Evolutionary conservation across 2,888 invertebrate genomes (phyloP).

Genomic region (Lordiphosa andalusiaca): DNA sequence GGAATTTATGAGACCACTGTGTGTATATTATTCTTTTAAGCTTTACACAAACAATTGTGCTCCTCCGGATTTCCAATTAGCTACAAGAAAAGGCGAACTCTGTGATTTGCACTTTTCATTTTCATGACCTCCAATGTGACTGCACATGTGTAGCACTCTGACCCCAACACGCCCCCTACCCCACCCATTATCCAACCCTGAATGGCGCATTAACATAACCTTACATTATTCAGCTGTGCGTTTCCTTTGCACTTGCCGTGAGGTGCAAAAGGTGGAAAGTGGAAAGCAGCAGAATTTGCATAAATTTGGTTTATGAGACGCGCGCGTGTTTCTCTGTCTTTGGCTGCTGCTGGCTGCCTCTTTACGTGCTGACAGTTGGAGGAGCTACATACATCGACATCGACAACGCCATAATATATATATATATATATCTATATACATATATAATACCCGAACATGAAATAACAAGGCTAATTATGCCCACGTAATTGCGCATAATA

Average conservation of each 20-base stretch:
- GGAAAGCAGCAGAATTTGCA: constrained; percentile 44
- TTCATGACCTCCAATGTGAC: too few species aligned
- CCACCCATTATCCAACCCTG: too few species aligned
- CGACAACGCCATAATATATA: constrained; percentile 18
- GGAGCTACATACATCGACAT: constrained; percentile 20
- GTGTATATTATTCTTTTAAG: too few species aligned
- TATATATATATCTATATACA: constrained; percentile 2
- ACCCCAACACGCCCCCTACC: too few species aligned
- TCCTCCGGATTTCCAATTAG: too few species aligned
- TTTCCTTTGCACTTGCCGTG: constrained; percentile 48
- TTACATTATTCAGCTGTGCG: constrained; percentile 68
- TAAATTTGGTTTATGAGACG: constrained; percentile 59
- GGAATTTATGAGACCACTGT: too few species aligned
- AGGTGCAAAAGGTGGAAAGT: neutral
- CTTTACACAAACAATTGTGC: too few species aligned
- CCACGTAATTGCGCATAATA: constrained; percentile 64
- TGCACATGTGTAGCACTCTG: too few species aligned
- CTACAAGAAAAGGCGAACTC: too few species aligned
- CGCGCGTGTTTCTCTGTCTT: constrained; percentile 42
- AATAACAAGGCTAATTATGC: constrained; percentile 61
- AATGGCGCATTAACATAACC: constrained; percentile 51
- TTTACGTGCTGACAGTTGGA: constrained; percentile 37
- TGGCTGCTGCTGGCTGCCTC: constrained; percentile 8
- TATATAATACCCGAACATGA: constrained; percentile 6
- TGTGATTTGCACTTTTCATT: too few species aligned